Percentiles rank a stretch among this genome's conserved stretches.
Evolutionary conservation across 2,113 vertebrate genomes (phyloP).

Genomic region (Saccopteryx leptura): DNA sequence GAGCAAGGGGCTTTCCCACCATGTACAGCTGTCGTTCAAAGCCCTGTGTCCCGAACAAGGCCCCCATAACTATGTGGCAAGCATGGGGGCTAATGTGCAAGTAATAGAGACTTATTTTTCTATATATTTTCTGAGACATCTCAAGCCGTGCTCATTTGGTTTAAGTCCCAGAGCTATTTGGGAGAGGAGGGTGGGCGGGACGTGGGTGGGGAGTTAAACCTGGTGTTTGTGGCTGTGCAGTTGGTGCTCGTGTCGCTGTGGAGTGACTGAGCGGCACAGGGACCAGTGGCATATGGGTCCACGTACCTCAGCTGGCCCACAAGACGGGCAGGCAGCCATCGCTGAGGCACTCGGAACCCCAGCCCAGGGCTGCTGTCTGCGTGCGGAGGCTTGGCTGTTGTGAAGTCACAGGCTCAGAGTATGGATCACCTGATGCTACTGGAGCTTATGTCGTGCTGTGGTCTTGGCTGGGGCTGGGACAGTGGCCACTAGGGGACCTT

Average conservation of each 20-base stretch:
- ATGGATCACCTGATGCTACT: background rate
- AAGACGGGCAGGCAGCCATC: background rate
- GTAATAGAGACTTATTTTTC: conserved; percentile 70
- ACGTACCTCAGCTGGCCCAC: accelerated
- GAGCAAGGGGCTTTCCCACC: conserved; percentile 40
- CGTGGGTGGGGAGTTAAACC: conserved; percentile 75
- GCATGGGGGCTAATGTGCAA: conserved; percentile 35
- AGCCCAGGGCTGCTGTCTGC: background rate
- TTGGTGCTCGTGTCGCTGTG: conserved; percentile 28
- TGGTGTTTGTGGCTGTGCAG: conserved; percentile 69
- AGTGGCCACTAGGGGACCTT: background rate
- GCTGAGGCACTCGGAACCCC: background rate
- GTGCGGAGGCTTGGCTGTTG: background rate
- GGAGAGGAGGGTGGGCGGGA: conserved; percentile 74
- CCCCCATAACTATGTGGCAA: background rate
- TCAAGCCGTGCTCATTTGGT: conserved; percentile 63
- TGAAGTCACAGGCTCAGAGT: background rate
- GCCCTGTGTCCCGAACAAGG: background rate
- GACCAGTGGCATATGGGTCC: background rate
- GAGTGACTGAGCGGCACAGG: background rate
- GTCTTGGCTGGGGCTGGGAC: background rate
- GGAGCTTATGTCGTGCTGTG: background rate
- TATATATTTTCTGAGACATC: conserved; percentile 66
- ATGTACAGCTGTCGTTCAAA: background rate
- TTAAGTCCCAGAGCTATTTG: conserved; percentile 77